Evolutionary conservation across 2,888 invertebrate genomes (phyloP).

Genomic region (Drosophila niveifrons): DNA sequence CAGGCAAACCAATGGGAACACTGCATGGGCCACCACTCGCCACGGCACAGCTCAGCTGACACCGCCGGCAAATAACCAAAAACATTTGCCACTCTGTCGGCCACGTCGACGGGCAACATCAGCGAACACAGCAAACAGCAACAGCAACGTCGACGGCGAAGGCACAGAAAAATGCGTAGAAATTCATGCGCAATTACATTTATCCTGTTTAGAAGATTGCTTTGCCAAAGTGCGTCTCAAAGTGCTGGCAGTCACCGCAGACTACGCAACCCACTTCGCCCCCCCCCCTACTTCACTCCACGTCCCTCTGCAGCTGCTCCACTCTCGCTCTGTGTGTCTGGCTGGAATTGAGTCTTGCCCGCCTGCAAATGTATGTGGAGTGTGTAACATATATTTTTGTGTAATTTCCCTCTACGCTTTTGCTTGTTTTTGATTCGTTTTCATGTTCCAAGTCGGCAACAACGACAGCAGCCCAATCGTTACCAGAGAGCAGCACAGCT

Average conservation of each 20-base stretch:
- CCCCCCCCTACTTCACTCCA: not conserved
- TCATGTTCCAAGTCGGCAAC: slow-evolving; percentile 62
- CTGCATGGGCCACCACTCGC: slow-evolving; percentile 33
- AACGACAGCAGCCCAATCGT: slow-evolving; percentile 38
- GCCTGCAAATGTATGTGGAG: slow-evolving; percentile 55
- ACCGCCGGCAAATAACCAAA: slow-evolving; percentile 69
- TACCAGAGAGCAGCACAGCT: slow-evolving; percentile 40
- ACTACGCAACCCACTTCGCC: slow-evolving; percentile 16
- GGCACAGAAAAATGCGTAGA: slow-evolving; percentile 83
- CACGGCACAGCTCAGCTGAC: slow-evolving; percentile 44
- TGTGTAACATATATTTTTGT: slow-evolving; percentile 69
- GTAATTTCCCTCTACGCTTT: slow-evolving; percentile 76
- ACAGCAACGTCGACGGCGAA: slow-evolving; percentile 25
- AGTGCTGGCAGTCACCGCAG: slow-evolving; percentile 70
- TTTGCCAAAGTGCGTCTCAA: slow-evolving; percentile 81
- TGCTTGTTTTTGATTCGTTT: slow-evolving; percentile 81
- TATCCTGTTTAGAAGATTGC: slow-evolving; percentile 85
- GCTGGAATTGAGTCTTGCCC: slow-evolving; percentile 48
- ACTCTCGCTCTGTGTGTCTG: not conserved
- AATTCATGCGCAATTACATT: slow-evolving; percentile 86
- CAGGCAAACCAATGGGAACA: slow-evolving; percentile 55
- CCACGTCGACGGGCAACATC: slow-evolving; percentile 28
- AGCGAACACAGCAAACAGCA: not conserved
- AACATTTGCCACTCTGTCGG: slow-evolving; percentile 56
- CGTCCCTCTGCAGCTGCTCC: not conserved